Evolutionary conservation across 2,888 invertebrate genomes (phyloP), one percentile per base, ranked within the genome.

Genomic region (Leucophora obtusa): DNA sequence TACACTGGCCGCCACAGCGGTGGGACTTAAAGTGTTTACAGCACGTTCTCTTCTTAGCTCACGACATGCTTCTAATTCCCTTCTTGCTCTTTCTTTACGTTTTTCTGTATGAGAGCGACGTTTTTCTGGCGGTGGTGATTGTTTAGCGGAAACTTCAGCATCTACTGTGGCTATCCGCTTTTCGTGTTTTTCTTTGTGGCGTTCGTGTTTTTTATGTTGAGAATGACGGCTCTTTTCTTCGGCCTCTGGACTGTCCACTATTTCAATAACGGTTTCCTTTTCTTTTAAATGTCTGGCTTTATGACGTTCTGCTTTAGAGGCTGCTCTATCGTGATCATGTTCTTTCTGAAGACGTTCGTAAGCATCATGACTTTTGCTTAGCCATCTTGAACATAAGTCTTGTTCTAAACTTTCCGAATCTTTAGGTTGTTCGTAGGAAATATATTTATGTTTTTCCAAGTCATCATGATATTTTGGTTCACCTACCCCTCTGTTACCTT

Each of bases 61-160:
- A 54, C 96, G 92, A 14, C 96, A 92, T 0, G 95, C 94, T 88
- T 95, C 95, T 15, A 95, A 89, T 87, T 96, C 96, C 69, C 92
- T 92, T 21, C 94, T 92, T 0, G 95, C 94, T 68, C 93, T 93
- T 88, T 95, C 94, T 89, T 95, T 96, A 70, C 95, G 92, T 84
- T 95, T 92, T 2, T 94, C 94, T 93, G 94, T 95, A 91, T 96
- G 82, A n/a, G 84, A 79, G 35, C 84, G 85, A 3, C 84, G 84
- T 10, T 86, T 86, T 11, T 84, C 81, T 35, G 72, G 18, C 11
- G n/a, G 11, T 6, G 51, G 33, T 11, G 47, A 21, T 35, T 18
- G 69, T n/a, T 78, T 76, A 10, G 71, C 10, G 0, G 59, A 35
- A 11, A 38, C 50, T 65, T 68, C 66, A 10, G 28, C 33, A 7